Percentiles rank a stretch among this genome's conserved stretches.
These are phyloP conservation scores for Chlorospingus semifuscus DNA, from an alignment of 2,797 vertebrate species.

Conservation along the genomic window DNA sequence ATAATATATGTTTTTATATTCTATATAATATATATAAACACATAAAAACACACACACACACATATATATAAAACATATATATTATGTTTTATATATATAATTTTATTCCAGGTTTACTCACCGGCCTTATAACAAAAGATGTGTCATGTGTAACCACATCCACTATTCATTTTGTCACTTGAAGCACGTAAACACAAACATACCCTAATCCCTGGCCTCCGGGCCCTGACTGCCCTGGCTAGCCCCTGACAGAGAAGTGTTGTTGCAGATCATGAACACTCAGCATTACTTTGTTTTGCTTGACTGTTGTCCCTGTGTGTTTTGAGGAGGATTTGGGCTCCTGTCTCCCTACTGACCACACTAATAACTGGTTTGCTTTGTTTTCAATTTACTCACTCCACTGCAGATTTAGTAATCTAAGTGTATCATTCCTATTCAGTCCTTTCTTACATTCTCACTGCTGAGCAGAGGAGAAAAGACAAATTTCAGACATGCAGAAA, in stretches of 20 bases:
- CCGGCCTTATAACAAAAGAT: rapidly evolving
- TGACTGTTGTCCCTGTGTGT: background rate
- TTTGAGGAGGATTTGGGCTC: background rate
- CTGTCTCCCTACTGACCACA: background rate
- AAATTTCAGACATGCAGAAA: background rate
- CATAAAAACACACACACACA: too few relatives aligned
- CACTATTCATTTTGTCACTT: background rate
- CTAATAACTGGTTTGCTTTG: background rate
- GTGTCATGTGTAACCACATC: background rate
- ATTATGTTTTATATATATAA: too few relatives aligned
- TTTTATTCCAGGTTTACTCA: background rate
- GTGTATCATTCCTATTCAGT: background rate
- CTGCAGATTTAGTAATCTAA: background rate
- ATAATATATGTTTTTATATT: too few relatives aligned
- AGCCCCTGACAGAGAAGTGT: background rate
- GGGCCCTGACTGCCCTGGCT: background rate
- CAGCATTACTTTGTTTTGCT: background rate
- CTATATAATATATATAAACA: too few relatives aligned
- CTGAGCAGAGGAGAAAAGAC: background rate
- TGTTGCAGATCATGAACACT: background rate
- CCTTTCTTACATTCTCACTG: background rate
- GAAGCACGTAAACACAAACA: background rate
- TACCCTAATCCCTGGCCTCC: background rate
- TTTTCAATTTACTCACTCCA: background rate
- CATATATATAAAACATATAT: too few relatives aligned